Conservation (phyloP, 2,797 vertebrate species). For the Acrocephalus scirpaceus region DNA sequence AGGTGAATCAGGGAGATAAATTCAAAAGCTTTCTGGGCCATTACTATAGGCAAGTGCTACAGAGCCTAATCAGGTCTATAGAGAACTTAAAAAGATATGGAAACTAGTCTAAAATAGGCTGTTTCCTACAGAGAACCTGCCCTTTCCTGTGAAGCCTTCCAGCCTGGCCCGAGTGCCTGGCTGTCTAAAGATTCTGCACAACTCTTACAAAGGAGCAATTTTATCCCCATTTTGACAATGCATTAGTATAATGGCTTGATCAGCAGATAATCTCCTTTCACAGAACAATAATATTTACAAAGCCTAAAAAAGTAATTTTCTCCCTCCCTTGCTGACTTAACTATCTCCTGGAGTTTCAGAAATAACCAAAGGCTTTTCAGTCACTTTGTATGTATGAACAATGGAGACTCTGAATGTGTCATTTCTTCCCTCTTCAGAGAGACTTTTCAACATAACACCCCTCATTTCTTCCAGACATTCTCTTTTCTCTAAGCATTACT, state of each 20-base stretch:
- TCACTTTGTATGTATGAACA: not conserved
- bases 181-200: not conserved
- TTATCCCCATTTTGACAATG: not conserved
- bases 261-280: not conserved
- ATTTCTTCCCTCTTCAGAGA: not conserved
- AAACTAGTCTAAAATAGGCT: not conserved
- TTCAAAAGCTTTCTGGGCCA: not conserved
- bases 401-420: not conserved
- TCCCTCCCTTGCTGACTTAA: not conserved
- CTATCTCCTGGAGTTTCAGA: not conserved
- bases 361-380: conserved; percentile 19
- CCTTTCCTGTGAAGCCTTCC: not conserved
- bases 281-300: conserved; percentile 38
- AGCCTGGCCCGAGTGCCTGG: not conserved
- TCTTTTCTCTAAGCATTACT: not conserved
- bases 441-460: not conserved
- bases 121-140: not conserved
- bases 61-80: not conserved
- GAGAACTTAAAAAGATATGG: not conserved
- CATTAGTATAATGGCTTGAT: not conserved
- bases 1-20: not conserved
- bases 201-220: not conserved
- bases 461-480: not conserved
- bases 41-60: not conserved
- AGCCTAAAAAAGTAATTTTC: not conserved